Evolutionary conservation across 2,797 vertebrate species (phyloP).

Genomic region (Forpus xanthops): DNA sequence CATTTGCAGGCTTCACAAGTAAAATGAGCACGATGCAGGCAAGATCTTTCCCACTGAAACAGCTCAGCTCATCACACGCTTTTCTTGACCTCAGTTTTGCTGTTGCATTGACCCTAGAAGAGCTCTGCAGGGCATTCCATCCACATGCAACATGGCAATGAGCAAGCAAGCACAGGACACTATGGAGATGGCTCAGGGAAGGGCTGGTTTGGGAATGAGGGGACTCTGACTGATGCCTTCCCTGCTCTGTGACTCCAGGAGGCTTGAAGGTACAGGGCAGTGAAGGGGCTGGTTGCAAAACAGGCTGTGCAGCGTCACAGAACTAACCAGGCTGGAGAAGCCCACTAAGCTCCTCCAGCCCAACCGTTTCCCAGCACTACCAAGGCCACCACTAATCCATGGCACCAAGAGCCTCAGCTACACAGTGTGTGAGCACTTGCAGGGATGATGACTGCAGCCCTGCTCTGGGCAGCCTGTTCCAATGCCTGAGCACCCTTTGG

Average conservation of each 20-base stretch:
- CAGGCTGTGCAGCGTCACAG: not conserved
- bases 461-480: not conserved
- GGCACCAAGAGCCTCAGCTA: not conserved
- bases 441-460: not conserved
- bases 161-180: accelerated
- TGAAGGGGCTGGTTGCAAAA: not conserved
- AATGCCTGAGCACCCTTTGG: not conserved
- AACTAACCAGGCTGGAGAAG: not conserved
- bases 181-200: not conserved
- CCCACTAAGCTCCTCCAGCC: not conserved
- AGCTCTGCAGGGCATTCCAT: not conserved
- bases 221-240: not conserved
- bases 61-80: not conserved
- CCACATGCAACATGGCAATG: accelerated
- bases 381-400: not conserved
- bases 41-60: accelerated
- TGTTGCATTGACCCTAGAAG: not conserved
- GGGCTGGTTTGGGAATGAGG: not conserved
- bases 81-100: not conserved
- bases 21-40: not conserved
- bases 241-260: accelerated
- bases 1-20: not conserved
- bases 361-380: not conserved
- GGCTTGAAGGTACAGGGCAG: accelerated
- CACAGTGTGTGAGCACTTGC: too few species aligned